These are phyloP conservation scores for Etheostoma perlongum DNA, from an alignment of 2,797 vertebrate species.

Conservation along the genomic window DNA sequence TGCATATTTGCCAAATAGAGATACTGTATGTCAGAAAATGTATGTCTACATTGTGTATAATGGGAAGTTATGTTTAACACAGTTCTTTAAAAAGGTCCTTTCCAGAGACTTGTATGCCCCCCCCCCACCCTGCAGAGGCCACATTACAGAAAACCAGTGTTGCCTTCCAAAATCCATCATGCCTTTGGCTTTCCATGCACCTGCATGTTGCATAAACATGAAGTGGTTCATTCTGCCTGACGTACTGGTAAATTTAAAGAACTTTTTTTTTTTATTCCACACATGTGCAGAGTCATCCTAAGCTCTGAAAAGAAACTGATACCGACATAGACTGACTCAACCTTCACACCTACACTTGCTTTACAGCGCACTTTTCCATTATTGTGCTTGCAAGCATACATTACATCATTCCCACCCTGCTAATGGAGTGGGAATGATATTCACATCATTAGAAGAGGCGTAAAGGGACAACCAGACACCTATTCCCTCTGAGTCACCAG, in stretches of 20 bases:
- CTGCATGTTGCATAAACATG: slow-evolving; percentile 46
- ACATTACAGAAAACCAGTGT: not conserved
- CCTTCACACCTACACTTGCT: not conserved
- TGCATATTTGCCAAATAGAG: slow-evolving; percentile 13
- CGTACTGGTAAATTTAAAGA: slow-evolving; percentile 5
- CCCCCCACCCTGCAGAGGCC: not conserved
- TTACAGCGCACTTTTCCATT: not conserved
- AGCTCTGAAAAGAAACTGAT: slow-evolving; percentile 10
- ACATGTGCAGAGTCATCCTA: slow-evolving; percentile 3
- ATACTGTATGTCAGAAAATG: slow-evolving; percentile 7
- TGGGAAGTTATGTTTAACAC: not conserved
- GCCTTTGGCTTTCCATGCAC: slow-evolving; percentile 18
- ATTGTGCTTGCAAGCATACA: not conserved
- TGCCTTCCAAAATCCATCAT: slow-evolving; percentile 27
- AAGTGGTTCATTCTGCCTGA: slow-evolving; percentile 26
- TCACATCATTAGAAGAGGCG: slow-evolving; percentile 38
- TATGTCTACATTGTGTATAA: not conserved
- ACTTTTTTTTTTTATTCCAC: not conserved
- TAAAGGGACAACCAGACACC: slow-evolving; percentile 25
- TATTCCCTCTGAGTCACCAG: slow-evolving; percentile 48
- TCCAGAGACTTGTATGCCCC: not conserved
- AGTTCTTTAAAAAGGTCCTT: slow-evolving; percentile 3
- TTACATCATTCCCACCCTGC: not conserved
- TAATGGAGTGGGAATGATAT: slow-evolving; percentile 52
- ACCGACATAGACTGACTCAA: slow-evolving; percentile 5